Evolutionary conservation across 2,113 vertebrate genomes (phyloP).

Genomic region (Elanus axillaris): DNA sequence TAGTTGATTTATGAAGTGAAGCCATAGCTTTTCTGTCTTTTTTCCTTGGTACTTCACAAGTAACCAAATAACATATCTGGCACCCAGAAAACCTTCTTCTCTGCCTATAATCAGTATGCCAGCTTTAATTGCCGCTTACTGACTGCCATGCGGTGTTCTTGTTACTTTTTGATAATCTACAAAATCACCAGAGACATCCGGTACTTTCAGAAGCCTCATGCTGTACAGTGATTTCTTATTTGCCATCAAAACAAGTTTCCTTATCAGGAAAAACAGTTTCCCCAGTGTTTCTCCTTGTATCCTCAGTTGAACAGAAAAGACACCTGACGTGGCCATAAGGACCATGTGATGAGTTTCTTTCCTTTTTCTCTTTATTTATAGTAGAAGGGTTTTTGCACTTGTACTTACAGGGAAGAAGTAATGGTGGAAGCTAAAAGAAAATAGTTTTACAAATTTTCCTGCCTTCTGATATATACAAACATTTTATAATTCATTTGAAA

Average conservation of each 20-base stretch:
- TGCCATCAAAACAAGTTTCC: neutral
- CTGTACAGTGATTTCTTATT: neutral
- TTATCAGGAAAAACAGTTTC: neutral
- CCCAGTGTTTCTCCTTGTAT: neutral
- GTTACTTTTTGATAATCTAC: neutral
- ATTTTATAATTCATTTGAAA: neutral
- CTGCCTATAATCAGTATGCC: neutral
- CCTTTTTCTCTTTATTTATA: neutral
- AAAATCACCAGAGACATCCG: neutral
- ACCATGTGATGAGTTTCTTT: neutral
- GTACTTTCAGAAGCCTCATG: neutral
- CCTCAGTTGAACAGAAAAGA: neutral
- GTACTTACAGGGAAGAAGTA: neutral
- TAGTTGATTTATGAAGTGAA: neutral
- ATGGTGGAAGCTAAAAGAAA: neutral
- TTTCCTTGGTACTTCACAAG: neutral
- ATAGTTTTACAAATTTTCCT: neutral
- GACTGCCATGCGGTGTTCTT: neutral
- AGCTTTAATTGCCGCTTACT: neutral
- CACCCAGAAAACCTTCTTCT: neutral
- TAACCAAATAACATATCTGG: neutral
- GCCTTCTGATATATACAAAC: neutral
- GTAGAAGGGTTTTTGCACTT: neutral
- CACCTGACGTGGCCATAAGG: neutral
- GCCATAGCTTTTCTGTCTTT: neutral